Evolutionary conservation across 2,113 vertebrate genomes (phyloP), one percentile per base, ranked within the genome.

Genomic region (Agapornis roseicollis): DNA sequence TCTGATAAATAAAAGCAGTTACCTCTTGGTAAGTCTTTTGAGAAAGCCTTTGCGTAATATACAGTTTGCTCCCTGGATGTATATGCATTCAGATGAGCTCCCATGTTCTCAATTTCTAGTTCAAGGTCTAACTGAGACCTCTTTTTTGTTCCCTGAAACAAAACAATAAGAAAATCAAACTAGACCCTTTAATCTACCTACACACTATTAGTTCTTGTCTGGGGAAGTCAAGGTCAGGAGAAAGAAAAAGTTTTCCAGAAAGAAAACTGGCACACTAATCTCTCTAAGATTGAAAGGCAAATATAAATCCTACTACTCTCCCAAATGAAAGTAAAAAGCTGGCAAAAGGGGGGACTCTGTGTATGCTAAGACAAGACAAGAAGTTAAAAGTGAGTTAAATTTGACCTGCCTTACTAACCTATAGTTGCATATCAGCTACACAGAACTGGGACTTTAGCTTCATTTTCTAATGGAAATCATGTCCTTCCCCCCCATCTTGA

Each of bases 81-180:
- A 78, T 99, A 99, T 0, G 99, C 99, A 6, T 99, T 99, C 80
- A 99, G 98, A 86, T 99, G 99, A 89, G 99, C 98, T 23, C 99
- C 99, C 99, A 99, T 99, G 94, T 99, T 99, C 97, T 99, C 99
- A 33, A 99, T 99, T 98, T 99, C 99, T 63, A 99, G 98, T 90
- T 99, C 99, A 81, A 99, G 98, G 90, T 99, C 99, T 91, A 99
- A 97, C 71, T 99, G 99, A 39, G 99, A 99, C 68, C 99, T 98
- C 93, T 99, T 99, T 96, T 98, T 99, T 35, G 99, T 99, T 87
- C 99, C 99, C 99, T 99, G 92, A 96, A 98, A 97, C 12, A 88
- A 89, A 96, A 89, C 13, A 84, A 2, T 17, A 73, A 52, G 44
- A 80, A 84, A 81, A 73, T 76, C 23, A 90, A 61, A 78, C 15